A percentile compares a stretch with the other conserved stretches of the same genome.
phyloP scores from a whole-genome alignment of 2,113 vertebrate species.

The Spea bombifrons region DNA sequence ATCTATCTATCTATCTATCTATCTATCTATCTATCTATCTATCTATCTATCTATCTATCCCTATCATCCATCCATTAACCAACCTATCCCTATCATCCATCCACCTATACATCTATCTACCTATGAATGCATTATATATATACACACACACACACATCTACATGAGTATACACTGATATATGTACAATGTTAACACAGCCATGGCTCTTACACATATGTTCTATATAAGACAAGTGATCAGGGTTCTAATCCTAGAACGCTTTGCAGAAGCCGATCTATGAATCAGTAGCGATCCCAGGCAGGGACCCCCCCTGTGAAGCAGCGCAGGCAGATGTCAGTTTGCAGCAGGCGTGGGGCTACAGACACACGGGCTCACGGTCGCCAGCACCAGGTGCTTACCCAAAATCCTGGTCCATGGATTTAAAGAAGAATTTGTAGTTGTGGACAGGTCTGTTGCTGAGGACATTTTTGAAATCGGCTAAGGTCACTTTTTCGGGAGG shows the following conservation, averaged over 20 bases:
- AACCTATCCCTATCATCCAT: no score
- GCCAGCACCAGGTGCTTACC: constrained; percentile 68
- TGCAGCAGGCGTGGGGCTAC: constrained; percentile 21
- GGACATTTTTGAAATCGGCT: constrained; percentile 96
- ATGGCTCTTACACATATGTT: background rate
- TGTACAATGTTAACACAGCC: no score
- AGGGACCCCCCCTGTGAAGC: background rate
- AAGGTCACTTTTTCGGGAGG: constrained; percentile 91
- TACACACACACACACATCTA: background rate
- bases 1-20: background rate
- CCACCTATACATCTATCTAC: no score
- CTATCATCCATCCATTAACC: no score
- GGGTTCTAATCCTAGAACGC: background rate
- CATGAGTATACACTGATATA: background rate
- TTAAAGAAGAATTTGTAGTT: constrained; percentile 99
- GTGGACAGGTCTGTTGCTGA: constrained; percentile 88
- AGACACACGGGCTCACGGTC: background rate
- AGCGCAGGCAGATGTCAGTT: constrained; percentile 17
- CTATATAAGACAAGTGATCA: background rate
- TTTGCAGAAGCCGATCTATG: background rate
- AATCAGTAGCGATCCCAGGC: background rate
- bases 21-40: constrained; percentile 1
- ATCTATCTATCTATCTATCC: background rate
- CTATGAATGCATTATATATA: background rate
- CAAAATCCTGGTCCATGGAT: constrained; percentile 98